Evolutionary conservation across 2,113 vertebrate genomes (phyloP), one percentile per base, ranked within the genome.

Genomic region (Pao palembangensis): DNA sequence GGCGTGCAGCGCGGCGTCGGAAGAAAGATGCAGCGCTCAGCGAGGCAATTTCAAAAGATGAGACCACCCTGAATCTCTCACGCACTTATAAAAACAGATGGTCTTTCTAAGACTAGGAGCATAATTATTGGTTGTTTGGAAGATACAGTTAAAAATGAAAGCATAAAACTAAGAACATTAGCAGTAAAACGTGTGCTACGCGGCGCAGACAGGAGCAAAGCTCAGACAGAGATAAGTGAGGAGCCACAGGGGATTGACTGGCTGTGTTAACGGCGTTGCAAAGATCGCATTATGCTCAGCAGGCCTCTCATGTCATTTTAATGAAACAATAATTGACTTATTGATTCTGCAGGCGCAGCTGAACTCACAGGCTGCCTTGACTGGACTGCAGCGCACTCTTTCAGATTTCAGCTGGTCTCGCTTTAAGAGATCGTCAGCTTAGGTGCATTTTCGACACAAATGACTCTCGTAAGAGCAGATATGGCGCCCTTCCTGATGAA

Each of bases 311-410:
- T 61, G 75, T 71, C 62, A 65, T 76, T 73, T 79, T 71, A 74
- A 84, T 73, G 67, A 52, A 41, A 52, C 17, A 72, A 42, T 67
- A 58, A 59, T 72, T 70, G 55, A 67, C 55, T 58, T 78, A 84
- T 83, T 75, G 78, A 85, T 76, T 66, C 63, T 34, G 20, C 60
- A 23, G 70, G 14, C 14, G 5, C 17, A 16, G 60, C 60, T 38
- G 34, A 38, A 38, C 34, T 12, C 34, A 11, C 1, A 38, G 34
- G 34, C 34, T 38, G 8, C 34, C 10, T 38, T 38, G 34, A 12
- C 34, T 38, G 11, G 34, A 38, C 34, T 38, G 11, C 34, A 38
- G 34, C 11, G 28, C 28, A 31, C 8, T 31, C 1, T 11, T 38
- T 7, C 25, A 28, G 25, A 7, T 28, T 28, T 28, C 25, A 28